Conservation (phyloP, 2,797 vertebrate species). For the Sternarchorhynchus goeldii region DNA sequence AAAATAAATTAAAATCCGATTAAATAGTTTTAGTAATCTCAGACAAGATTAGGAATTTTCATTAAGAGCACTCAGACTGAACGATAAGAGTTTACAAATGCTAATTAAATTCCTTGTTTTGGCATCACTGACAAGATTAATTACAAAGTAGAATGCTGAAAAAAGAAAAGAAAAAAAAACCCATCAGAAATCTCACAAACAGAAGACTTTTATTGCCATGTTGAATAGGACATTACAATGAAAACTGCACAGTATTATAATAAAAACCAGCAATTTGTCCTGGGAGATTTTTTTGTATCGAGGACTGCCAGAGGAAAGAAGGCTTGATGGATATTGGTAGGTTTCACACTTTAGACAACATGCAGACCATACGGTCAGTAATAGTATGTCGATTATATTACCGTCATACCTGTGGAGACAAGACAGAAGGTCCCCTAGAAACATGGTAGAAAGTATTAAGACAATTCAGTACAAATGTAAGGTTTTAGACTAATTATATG, state of each 20-base stretch:
- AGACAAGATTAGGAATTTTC: neutral
- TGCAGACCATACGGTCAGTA: neutral
- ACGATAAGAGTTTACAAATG: neutral
- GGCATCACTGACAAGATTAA: neutral
- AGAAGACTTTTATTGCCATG: slow-evolving; percentile 15
- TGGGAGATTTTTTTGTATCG: neutral
- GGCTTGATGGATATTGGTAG: neutral
- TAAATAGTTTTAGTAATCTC: neutral
- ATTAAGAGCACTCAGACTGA: neutral
- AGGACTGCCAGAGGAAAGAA: neutral
- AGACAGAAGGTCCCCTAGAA: neutral
- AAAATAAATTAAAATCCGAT: neutral
- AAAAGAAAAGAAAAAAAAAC: neutral
- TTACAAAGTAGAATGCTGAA: neutral
- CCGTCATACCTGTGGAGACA: neutral
- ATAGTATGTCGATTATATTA: neutral
- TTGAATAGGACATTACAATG: neutral
- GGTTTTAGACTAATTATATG: too few species aligned
- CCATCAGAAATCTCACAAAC: neutral
- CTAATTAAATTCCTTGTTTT: too few species aligned
- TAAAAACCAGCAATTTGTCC: neutral
- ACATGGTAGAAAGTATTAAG: neutral
- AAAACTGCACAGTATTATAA: neutral
- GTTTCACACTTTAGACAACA: neutral
- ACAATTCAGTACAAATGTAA: too few species aligned